Evolutionary conservation across 2,113 vertebrate species (phyloP).

Genomic region (Lanius ludovicianus): DNA sequence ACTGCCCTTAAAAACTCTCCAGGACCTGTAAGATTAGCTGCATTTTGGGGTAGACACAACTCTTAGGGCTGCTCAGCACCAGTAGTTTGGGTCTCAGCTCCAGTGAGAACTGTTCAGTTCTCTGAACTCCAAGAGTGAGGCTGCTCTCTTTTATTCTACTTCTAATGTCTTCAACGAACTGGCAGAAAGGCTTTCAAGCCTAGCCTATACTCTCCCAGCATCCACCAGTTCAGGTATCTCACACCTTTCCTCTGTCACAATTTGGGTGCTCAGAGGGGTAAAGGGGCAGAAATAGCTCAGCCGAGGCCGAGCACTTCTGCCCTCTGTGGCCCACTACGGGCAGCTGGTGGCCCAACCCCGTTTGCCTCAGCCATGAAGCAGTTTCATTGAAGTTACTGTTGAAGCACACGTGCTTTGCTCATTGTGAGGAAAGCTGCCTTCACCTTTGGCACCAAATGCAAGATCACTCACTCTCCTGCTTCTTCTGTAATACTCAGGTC

Average conservation of each 20-base stretch:
- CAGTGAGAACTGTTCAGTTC: not conserved
- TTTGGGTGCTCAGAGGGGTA: not conserved
- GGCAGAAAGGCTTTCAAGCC: not conserved
- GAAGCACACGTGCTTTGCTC: not conserved
- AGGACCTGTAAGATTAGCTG: not conserved
- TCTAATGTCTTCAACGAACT: not conserved
- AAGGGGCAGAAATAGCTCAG: not conserved
- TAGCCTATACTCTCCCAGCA: not conserved
- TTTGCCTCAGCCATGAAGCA: not conserved
- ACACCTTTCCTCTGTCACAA: not conserved
- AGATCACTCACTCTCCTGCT: not conserved
- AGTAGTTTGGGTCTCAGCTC: not conserved
- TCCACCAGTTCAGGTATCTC: not conserved
- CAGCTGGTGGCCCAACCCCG: not conserved
- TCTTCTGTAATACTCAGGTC: not conserved
- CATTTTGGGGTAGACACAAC: not conserved
- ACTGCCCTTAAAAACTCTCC: not conserved
- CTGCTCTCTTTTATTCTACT: not conserved
- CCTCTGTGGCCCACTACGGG: not conserved
- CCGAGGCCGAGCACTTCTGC: not conserved
- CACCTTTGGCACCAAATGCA: not conserved
- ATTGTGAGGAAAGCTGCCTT: slow-evolving; percentile 1
- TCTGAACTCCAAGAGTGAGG: not conserved
- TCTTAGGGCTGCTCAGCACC: not conserved
- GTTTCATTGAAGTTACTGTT: not conserved